Conservation (phyloP, 2,113 vertebrate species). For the Terrapene triunguis region DNA sequence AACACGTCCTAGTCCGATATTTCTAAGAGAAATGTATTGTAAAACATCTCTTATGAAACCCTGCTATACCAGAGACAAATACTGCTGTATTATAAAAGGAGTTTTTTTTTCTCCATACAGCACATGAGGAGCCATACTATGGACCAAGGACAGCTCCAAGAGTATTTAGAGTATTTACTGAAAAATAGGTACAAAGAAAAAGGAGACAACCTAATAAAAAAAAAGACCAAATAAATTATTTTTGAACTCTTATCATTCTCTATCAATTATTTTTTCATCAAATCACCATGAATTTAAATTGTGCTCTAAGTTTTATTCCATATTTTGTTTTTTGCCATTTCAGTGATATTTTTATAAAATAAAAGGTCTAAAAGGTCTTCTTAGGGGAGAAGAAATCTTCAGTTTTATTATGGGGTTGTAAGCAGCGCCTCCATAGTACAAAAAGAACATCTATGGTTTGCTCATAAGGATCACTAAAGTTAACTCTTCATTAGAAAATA, state of each 20-base stretch:
- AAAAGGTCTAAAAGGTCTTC: conserved; percentile 12
- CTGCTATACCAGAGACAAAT: not conserved
- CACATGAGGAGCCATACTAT: not conserved
- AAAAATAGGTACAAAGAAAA: conserved; percentile 3
- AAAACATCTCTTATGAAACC: not conserved
- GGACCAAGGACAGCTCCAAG: not conserved
- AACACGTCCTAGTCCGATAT: not conserved
- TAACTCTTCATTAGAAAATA: not conserved
- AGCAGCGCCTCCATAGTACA: conserved; percentile 10
- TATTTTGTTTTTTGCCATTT: conserved; percentile 27
- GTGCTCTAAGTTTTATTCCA: conserved; percentile 12
- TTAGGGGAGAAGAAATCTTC: not conserved
- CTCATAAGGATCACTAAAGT: not conserved
- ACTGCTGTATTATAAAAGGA: not conserved
- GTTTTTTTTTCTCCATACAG: not conserved
- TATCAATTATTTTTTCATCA: conserved; percentile 41
- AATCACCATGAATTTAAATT: conserved; percentile 41
- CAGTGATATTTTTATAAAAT: conserved; percentile 18
- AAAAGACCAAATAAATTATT: not conserved
- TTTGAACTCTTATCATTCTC: not conserved
- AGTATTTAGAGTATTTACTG: not conserved
- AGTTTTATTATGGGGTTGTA: not conserved
- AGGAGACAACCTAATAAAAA: not conserved
- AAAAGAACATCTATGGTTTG: not conserved
- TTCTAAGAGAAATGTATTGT: not conserved